These are phyloP conservation scores for Motacilla alba DNA, from an alignment of 2,113 vertebrate species.

Conservation along the genomic window DNA sequence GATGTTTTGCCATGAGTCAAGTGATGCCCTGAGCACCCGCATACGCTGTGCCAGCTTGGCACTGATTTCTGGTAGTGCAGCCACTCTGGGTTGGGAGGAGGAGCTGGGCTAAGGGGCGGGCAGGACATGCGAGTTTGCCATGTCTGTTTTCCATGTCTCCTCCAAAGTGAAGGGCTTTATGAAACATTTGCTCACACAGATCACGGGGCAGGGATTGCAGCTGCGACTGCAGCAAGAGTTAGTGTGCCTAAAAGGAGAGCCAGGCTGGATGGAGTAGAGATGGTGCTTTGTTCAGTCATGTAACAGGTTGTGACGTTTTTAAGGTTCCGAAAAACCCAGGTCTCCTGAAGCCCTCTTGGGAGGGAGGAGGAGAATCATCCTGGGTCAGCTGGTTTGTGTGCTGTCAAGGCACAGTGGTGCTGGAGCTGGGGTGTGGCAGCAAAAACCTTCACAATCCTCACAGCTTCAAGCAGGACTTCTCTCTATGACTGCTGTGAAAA, in stretches of 20 bases:
- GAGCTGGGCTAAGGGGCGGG: not conserved
- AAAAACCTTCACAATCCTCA: not conserved
- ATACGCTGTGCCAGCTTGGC: not conserved
- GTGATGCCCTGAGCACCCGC: not conserved
- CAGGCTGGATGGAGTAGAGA: not conserved
- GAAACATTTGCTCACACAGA: not conserved
- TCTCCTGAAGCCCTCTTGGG: not conserved
- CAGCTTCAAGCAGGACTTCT: not conserved
- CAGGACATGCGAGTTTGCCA: not conserved
- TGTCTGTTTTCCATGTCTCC: not conserved
- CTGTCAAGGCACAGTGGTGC: not conserved
- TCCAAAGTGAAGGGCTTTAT: not conserved
- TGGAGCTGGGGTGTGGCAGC: not conserved
- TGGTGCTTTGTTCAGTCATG: not conserved
- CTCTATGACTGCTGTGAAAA: not conserved
- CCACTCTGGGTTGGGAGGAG: not conserved
- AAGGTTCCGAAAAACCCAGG: not conserved
- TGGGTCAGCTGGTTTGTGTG: not conserved
- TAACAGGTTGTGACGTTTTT: not conserved
- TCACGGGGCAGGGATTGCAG: not conserved
- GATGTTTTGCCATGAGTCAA: accelerated
- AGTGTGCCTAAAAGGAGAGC: not conserved
- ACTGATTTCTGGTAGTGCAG: not conserved
- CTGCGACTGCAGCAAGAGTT: not conserved
- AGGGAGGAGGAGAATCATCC: not conserved